A percentile compares a stretch with the other conserved stretches of the same genome.
These are phyloP conservation scores for Syncerus caffer DNA, from an alignment of 2,797 vertebrate species.

Conservation along the genomic window DNA sequence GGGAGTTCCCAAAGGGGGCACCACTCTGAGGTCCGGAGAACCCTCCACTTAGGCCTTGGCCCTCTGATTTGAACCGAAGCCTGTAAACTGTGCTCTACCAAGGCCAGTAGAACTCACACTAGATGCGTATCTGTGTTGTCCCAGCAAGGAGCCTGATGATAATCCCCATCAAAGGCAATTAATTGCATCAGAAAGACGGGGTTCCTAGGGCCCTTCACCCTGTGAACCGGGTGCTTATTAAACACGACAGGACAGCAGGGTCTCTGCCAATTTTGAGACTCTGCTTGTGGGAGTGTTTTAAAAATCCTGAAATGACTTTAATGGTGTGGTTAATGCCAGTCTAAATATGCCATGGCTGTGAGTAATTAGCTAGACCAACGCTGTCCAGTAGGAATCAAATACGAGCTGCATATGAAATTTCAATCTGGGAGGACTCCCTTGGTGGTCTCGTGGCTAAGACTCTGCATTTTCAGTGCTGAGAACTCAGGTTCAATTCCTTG, in stretches of 20 bases:
- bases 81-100: neutral
- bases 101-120: fast-evolving
- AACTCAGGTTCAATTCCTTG: neutral
- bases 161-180: constrained; percentile 40
- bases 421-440: neutral
- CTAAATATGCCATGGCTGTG: neutral
- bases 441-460: neutral
- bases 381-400: neutral
- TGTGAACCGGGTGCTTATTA: constrained; percentile 39
- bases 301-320: constrained; percentile 26
- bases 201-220: constrained; percentile 38
- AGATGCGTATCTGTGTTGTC: neutral
- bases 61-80: neutral
- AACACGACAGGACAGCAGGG: neutral
- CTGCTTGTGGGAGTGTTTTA: constrained; percentile 17
- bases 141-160: neutral
- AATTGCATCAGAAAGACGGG: neutral
- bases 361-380: constrained; percentile 1
- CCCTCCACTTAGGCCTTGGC: neutral
- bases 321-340: neutral
- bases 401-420: neutral
- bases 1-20: neutral
- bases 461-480: neutral
- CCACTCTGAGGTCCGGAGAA: neutral
- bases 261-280: constrained; percentile 25